These are phyloP conservation scores for Perithous albicinctus DNA, from an alignment of 2,888 invertebrate species.

Conservation along the genomic window DNA sequence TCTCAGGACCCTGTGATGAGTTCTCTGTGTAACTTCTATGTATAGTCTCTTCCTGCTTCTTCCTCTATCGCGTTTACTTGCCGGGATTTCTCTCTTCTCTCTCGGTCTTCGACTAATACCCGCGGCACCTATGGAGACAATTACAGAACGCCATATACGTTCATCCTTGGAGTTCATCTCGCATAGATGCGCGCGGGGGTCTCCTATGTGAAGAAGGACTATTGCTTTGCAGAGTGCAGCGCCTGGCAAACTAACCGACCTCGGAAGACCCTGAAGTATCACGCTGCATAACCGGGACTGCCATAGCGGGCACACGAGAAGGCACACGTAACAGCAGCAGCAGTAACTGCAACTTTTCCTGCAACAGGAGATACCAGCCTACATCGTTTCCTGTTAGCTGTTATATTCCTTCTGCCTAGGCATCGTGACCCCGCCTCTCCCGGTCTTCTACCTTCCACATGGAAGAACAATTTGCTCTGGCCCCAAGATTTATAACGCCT, in stretches of 20 bases:
- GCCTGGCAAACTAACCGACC: conserved; percentile 55
- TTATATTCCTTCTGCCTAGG: conserved; percentile 70
- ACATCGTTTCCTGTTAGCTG: conserved; percentile 83
- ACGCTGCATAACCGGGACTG: conserved; percentile 74
- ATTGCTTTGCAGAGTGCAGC: conserved; percentile 22
- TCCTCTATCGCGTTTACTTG: conserved; percentile 29
- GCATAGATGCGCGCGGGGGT: conserved; percentile 67
- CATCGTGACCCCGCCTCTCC: conserved; percentile 63
- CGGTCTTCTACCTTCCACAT: conserved; percentile 76
- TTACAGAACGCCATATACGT: conserved; percentile 82
- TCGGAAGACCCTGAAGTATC: conserved; percentile 68
- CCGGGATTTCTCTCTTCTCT: conserved; percentile 31
- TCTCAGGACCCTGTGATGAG: conserved; percentile 41
- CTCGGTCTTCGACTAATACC: conserved; percentile 71
- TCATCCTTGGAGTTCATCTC: conserved; percentile 79
- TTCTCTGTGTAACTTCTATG: conserved; percentile 41
- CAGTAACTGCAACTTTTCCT: conserved; percentile 59
- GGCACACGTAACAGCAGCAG: conserved; percentile 39
- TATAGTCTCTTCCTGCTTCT: conserved; percentile 56
- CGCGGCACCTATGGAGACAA: conserved; percentile 80
- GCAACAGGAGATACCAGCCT: conserved; percentile 67
- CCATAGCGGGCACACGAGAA: conserved; percentile 69
- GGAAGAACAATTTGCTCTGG: conserved; percentile 82
- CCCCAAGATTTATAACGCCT: conserved; percentile 79
- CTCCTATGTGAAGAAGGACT: conserved; percentile 25